Conservation (phyloP, 2,888 invertebrate genomes). For the Altica lythri region DNA sequence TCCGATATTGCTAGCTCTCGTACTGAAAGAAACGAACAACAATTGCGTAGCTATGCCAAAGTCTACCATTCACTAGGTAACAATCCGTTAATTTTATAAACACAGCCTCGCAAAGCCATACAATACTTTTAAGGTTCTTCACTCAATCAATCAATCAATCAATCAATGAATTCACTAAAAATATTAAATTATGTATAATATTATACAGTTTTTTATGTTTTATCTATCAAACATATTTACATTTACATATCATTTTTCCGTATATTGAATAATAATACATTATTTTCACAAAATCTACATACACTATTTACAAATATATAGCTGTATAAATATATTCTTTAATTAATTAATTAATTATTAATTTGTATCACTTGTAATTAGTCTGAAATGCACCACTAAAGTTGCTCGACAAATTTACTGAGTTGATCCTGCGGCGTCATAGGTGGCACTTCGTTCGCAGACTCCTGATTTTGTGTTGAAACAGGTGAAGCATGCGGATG, state of each 20-base stretch:
- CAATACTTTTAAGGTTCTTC: conserved; percentile 61
- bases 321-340: conserved; percentile 32
- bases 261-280: conserved; percentile 45
- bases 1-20: too few relatives aligned
- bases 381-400: conserved; percentile 77
- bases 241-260: conserved; percentile 50
- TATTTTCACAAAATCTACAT: conserved; percentile 37
- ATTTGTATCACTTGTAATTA: too few relatives aligned
- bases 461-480: conserved; percentile 49
- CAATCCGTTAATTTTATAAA: conserved; percentile 59
- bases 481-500: conserved; percentile 63
- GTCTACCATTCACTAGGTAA: conserved; percentile 51
- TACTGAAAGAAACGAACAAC: conserved; percentile 50
- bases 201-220: too few relatives aligned
- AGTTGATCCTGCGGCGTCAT: conserved; percentile 94
- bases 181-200: conserved; percentile 46
- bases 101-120: conserved; percentile 65
- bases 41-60: conserved; percentile 53
- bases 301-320: conserved; percentile 40
- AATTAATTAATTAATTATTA: too few relatives aligned
- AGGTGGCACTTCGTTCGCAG: conserved; percentile 69
- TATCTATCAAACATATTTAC: conserved; percentile 56
- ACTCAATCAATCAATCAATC: conserved; percentile 45
- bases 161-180: conserved; percentile 46
- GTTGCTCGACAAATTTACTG: conserved; percentile 93